Evolutionary conservation across 2,113 vertebrate species (phyloP).

Genomic region (Oncorhynchus masou): DNA sequence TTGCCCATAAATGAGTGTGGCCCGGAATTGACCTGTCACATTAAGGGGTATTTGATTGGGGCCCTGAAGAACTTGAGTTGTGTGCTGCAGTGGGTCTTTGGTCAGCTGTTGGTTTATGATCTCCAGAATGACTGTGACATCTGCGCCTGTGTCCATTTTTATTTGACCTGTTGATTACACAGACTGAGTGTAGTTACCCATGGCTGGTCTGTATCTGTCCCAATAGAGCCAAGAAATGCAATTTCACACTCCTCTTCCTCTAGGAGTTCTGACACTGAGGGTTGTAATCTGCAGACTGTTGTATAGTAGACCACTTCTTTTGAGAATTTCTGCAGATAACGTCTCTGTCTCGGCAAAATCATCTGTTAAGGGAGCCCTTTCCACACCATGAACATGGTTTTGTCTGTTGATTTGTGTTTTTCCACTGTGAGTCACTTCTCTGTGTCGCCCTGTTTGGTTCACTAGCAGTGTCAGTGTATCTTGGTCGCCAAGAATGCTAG

Average conservation of each 20-base stretch:
- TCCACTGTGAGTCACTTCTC: too few species aligned
- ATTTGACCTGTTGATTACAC: slow-evolving; percentile 1
- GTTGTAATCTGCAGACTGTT: background rate
- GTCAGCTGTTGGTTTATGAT: background rate
- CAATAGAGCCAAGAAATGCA: background rate
- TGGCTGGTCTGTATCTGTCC: background rate
- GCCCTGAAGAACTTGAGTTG: background rate
- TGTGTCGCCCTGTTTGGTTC: too few species aligned
- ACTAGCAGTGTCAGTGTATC: too few species aligned
- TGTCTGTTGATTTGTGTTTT: background rate
- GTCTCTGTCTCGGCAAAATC: background rate
- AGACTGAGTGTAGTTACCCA: background rate
- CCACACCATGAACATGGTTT: background rate
- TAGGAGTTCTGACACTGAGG: background rate
- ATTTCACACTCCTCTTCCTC: background rate
- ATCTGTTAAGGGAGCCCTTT: background rate
- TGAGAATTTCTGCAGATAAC: slow-evolving; percentile 2
- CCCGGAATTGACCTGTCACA: background rate
- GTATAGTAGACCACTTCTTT: slow-evolving; percentile 15
- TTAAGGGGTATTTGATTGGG: background rate
- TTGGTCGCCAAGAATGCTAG: too few species aligned
- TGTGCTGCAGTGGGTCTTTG: background rate
- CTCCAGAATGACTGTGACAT: background rate
- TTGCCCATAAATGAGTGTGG: background rate
- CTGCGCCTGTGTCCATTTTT: background rate